Percentiles rank a stretch among this genome's conserved stretches.
phyloP scores from a whole-genome alignment of 2,113 vertebrate genomes.

The Neotoma lepida region DNA sequence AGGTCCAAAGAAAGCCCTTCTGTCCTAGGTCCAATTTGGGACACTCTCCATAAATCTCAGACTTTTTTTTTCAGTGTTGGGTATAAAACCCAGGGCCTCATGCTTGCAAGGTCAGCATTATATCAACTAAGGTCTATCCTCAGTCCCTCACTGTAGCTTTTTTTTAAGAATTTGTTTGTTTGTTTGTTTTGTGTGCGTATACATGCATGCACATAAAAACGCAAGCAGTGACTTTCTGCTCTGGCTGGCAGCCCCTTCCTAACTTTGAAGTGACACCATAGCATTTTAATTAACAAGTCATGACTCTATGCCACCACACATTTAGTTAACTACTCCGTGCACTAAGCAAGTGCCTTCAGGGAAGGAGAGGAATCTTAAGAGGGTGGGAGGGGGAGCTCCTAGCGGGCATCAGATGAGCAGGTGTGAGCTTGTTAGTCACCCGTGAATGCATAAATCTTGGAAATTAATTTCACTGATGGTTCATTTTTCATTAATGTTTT shows the following conservation, averaged over 20 bases:
- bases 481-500: constrained; percentile 69
- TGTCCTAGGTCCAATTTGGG: background rate
- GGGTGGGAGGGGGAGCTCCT: background rate
- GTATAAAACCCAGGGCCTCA: background rate
- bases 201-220: background rate
- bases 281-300: constrained; percentile 58
- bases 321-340: constrained; percentile 10
- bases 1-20: background rate
- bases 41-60: background rate
- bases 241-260: background rate
- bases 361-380: constrained; percentile 59
- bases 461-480: constrained; percentile 68
- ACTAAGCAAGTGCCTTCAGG: constrained; percentile 54
- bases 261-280: background rate
- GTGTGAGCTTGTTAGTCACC: constrained; percentile 54
- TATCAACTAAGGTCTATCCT: background rate
- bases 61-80: background rate
- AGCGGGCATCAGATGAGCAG: constrained; percentile 54
- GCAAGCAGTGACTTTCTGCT: background rate
- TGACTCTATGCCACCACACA: constrained; percentile 1
- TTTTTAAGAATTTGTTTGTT: background rate
- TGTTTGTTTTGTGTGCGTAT: background rate
- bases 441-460: constrained; percentile 47
- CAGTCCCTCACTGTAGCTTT: background rate
- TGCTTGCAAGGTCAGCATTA: background rate